Conservation (phyloP, 2,888 invertebrate genomes). For the Andrena hattorfiana region DNA sequence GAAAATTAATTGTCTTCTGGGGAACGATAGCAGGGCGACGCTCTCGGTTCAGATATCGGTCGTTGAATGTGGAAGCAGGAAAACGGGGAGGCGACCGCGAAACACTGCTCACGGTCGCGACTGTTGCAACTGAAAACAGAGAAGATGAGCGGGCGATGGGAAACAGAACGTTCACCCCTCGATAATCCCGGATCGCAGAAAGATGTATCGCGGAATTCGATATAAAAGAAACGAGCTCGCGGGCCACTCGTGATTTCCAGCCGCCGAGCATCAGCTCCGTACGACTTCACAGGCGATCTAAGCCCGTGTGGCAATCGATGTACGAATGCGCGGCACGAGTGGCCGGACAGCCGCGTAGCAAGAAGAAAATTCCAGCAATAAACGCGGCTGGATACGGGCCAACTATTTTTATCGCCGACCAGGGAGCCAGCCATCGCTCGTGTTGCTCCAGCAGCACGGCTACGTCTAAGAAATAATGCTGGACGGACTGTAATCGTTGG, state of each 20-base stretch:
- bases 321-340: slow-evolving; percentile 60
- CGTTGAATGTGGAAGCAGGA: slow-evolving; percentile 20
- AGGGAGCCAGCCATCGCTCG: slow-evolving; percentile 39
- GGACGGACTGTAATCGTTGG: slow-evolving; percentile 66
- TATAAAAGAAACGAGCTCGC: not conserved
- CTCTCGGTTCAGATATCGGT: not conserved
- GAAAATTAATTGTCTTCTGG: slow-evolving; percentile 34
- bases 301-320: slow-evolving; percentile 40
- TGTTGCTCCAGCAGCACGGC: slow-evolving; percentile 37
- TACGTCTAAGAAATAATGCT: slow-evolving; percentile 70
- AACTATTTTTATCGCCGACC: slow-evolving; percentile 72
- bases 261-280: not conserved
- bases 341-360: slow-evolving; percentile 39
- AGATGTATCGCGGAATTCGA: not conserved
- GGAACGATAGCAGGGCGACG: not conserved
- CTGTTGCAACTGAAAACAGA: slow-evolving; percentile 30
- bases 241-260: not conserved
- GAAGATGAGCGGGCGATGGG: slow-evolving; percentile 20
- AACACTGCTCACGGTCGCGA: slow-evolving; percentile 21
- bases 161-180: slow-evolving; percentile 30
- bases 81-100: not conserved
- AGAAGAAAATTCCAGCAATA: slow-evolving; percentile 73
- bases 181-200: not conserved
- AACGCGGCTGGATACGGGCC: slow-evolving; percentile 70
- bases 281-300: slow-evolving; percentile 6